Percentiles rank a stretch among this genome's conserved stretches.
Evolutionary conservation across 1,140 invertebrate species (phyloP).

Genomic region (Lutraria rhynchaena): DNA sequence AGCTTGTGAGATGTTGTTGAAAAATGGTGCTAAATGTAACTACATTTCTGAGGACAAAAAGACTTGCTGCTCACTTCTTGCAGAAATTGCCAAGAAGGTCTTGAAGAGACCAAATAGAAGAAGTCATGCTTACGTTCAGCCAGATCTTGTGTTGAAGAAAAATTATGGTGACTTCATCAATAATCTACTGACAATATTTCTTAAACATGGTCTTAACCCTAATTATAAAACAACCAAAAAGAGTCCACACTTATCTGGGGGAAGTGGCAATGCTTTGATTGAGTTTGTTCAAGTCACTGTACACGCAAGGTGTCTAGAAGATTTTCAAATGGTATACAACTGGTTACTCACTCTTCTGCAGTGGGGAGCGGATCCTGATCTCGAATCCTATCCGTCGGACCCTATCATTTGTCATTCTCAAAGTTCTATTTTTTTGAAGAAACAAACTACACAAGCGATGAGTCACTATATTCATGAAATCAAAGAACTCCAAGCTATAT

Average conservation of each 20-base stretch:
- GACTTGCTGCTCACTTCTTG: conserved; percentile 68
- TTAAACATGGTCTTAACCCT: conserved; percentile 77
- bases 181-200: conserved; percentile 64
- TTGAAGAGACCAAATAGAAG: not conserved
- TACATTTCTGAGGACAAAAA: conserved; percentile 63
- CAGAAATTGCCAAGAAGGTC: conserved; percentile 66
- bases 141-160: conserved; percentile 9
- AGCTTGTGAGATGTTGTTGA: conserved; percentile 67
- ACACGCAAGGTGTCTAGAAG: conserved; percentile 55
- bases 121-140: conserved; percentile 4
- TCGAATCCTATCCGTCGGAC: conserved; percentile 79
- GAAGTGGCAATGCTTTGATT: conserved; percentile 74
- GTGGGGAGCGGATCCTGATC: conserved; percentile 79
- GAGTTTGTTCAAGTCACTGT: conserved; percentile 76
- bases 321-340: conserved; percentile 71
- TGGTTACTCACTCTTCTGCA: conserved; percentile 78
- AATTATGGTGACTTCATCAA: conserved; percentile 67
- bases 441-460: conserved; percentile 76
- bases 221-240: conserved; percentile 69
- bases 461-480: conserved; percentile 76
- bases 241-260: conserved; percentile 63
- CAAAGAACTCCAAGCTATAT: conserved; percentile 66
- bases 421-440: conserved; percentile 79
- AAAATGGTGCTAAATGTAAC: conserved; percentile 74
- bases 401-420: conserved; percentile 80